Percentiles rank a stretch among this genome's conserved stretches.
phyloP scores from a whole-genome alignment of 2,888 invertebrate genomes.

The Plemyria rubiginata region DNA sequence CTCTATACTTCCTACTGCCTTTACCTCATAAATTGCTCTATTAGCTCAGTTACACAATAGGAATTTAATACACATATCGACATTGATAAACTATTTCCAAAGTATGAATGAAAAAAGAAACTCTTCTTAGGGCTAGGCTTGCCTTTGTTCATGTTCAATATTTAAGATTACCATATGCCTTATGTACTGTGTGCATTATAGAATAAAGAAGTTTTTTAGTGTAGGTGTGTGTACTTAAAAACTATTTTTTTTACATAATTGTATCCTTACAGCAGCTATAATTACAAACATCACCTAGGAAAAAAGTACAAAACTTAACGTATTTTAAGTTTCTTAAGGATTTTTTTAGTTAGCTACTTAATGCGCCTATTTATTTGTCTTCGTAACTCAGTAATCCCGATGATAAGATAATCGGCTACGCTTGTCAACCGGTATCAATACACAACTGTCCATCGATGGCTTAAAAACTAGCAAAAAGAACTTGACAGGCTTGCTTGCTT shows the following conservation, averaged over 20 bases:
- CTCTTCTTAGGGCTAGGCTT: too few species aligned
- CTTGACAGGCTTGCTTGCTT: slow-evolving; percentile 17
- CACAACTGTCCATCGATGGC: slow-evolving; percentile 15
- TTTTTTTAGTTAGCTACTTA: slow-evolving; percentile 2
- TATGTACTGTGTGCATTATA: too few species aligned
- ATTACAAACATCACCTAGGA: background rate
- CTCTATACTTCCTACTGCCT: slow-evolving; percentile 21
- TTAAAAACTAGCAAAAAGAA: slow-evolving; percentile 10
- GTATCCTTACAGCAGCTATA: background rate
- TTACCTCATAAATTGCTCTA: slow-evolving; percentile 24
- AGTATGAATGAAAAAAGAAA: too few species aligned
- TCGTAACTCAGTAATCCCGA: slow-evolving; percentile 10
- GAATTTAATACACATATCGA: slow-evolving; percentile 23
- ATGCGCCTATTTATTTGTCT: slow-evolving; percentile 8
- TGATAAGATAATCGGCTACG: slow-evolving; percentile 23
- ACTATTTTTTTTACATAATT: too few species aligned
- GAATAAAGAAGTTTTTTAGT: too few species aligned
- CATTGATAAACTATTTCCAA: slow-evolving; percentile 12
- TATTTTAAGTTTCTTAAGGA: background rate
- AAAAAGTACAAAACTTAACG: too few species aligned
- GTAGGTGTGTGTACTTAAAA: too few species aligned
- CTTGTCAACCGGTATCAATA: slow-evolving; percentile 27
- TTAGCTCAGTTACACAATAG: slow-evolving; percentile 17
- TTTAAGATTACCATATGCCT: too few species aligned
- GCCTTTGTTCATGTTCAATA: too few species aligned